A percentile compares a stretch with the other conserved stretches of the same genome.
phyloP scores from a whole-genome alignment of 2,113 vertebrate genomes.

The Scomber scombrus region DNA sequence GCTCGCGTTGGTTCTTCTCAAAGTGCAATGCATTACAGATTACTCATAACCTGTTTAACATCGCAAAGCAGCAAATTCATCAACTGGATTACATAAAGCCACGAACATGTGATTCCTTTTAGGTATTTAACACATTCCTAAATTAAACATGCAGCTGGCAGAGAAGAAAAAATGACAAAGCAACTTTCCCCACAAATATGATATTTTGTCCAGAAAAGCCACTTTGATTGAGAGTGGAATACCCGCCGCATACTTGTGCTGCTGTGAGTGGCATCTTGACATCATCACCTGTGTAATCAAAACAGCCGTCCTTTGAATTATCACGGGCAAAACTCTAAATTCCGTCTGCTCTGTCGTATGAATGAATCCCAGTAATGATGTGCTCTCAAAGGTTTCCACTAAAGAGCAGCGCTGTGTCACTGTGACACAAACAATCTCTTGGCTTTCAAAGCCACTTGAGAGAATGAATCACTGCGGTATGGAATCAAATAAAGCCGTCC shows the following conservation, averaged over 20 bases:
- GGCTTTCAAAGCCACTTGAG: constrained; percentile 1
- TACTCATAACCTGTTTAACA: constrained; percentile 70
- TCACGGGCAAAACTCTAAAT: neutral
- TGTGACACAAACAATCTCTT: constrained; percentile 17
- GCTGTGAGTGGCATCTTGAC: neutral
- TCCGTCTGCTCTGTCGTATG: constrained; percentile 4
- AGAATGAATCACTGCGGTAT: neutral
- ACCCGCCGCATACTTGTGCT: neutral
- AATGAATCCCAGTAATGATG: constrained; percentile 38
- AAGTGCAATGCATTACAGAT: constrained; percentile 57
- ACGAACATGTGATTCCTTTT: constrained; percentile 32
- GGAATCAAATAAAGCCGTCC: constrained; percentile 25
- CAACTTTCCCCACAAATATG: constrained; percentile 26
- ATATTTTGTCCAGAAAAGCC: neutral
- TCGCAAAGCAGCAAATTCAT: constrained; percentile 49
- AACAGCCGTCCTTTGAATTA: constrained; percentile 9
- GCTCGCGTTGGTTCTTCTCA: constrained; percentile 46
- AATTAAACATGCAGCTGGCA: constrained; percentile 43
- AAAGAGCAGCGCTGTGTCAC: constrained; percentile 27
- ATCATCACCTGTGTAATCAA: neutral
- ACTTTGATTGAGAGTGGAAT: neutral
- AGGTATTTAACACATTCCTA: constrained; percentile 14
- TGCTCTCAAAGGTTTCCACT: constrained; percentile 16
- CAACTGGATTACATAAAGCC: constrained; percentile 58
- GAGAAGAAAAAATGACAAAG: constrained; percentile 45